Evolutionary conservation across 2,888 invertebrate species (phyloP).

Genomic region (Cacoxenus indagator): DNA sequence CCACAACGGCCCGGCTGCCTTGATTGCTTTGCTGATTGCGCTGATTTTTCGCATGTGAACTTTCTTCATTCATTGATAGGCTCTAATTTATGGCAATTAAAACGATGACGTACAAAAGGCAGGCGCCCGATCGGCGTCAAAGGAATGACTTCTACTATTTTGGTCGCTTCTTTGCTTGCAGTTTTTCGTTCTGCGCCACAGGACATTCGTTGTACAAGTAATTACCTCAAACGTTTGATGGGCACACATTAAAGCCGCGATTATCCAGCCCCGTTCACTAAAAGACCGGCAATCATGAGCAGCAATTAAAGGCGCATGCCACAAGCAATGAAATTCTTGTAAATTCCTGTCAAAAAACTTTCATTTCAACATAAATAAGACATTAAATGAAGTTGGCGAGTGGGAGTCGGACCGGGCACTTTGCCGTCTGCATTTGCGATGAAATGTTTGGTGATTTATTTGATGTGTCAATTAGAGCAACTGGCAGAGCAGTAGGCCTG

Average conservation of each 20-base stretch:
- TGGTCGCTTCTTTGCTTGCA: not conserved
- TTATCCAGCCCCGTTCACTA: not conserved
- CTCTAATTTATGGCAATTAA: slow-evolving; percentile 12
- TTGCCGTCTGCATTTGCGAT: not conserved
- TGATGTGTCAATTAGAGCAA: slow-evolving; percentile 56
- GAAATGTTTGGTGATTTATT: slow-evolving; percentile 50
- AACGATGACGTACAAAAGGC: not conserved
- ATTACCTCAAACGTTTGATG: not conserved
- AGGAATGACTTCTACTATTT: not conserved
- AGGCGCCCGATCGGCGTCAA: not conserved
- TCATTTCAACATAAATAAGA: slow-evolving; percentile 4
- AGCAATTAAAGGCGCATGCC: not conserved
- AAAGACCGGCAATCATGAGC: slow-evolving; percentile 3
- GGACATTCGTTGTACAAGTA: not conserved
- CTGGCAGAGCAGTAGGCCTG: not conserved
- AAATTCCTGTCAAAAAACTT: slow-evolving; percentile 8
- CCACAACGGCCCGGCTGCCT: not conserved
- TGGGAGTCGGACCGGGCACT: not conserved
- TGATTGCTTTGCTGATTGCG: not conserved
- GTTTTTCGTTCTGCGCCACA: not conserved
- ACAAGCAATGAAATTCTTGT: not conserved
- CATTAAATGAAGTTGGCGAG: not conserved
- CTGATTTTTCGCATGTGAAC: not conserved
- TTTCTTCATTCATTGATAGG: not conserved
- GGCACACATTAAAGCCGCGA: not conserved